Base-by-base conservation (phyloP, 2,888 invertebrate genomes). In the Nemotelus pantherinus region DNA sequence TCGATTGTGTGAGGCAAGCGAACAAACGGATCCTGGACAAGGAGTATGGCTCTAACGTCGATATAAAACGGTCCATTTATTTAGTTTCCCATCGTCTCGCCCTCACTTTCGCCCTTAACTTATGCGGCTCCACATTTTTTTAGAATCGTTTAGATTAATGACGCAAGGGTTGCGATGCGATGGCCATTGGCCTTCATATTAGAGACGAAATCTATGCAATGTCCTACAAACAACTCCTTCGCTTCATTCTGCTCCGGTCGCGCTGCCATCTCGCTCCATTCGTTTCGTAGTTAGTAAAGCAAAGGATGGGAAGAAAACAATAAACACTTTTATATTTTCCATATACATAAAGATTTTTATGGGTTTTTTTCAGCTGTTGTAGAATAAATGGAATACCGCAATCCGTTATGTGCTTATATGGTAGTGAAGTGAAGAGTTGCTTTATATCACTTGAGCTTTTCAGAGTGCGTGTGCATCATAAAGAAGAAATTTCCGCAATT, bases 1-100 rank as follows among this genome's bases (percentile, higher is more conserved):
- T 50, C 48, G 53, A 53, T 48, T 41, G 39, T 39, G 48, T 68
- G 50, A 68, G 6, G 68, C 43, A 1, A 63, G 39, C 7, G 9
- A 77, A 68, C 68, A 68, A 60, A 64, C 44, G 60, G 60, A 58
- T 53, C 64, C 53, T 55, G 72, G 50, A 58, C 63, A 65, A 71
- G 43, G 65, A 43, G 74, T 74, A 77, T 77, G 77, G 77, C 76
- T 25, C 25, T 76, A 71, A 76, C 76, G 68, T 77, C 77, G 76
- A 74, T 68, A 79, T 79, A 79, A 79, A 79, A 79, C 71, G 79
- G 77, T 57, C 79, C 79, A 79, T 79, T 79, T 77, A 79, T 76
- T 79, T 79, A 76, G 71, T 79, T 77, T 63, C 25, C 70, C 50
- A 47, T 77, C 63, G 9, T 48, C 45, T 2, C 50, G 9, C 68